Evolutionary conservation across 2,888 invertebrate genomes (phyloP).

Genomic region (Leptinotarsa rubiginosa): DNA sequence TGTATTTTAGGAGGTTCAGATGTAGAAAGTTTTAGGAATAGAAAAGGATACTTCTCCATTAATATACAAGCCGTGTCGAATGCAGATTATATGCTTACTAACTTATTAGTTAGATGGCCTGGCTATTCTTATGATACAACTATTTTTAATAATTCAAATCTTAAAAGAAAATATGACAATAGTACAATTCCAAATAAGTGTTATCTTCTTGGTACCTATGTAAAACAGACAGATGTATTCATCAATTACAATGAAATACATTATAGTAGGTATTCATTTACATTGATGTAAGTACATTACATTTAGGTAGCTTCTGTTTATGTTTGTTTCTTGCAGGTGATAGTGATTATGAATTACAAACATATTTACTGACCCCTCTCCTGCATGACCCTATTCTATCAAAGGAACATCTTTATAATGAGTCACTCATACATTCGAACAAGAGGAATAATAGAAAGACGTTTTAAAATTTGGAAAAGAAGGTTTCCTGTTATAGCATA

Average conservation of each 20-base stretch:
- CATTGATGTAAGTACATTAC: neutral
- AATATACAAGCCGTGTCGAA: slow-evolving; percentile 25
- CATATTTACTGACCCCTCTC: slow-evolving; percentile 29
- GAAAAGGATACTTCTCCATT: slow-evolving; percentile 31
- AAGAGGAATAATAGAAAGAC: slow-evolving; percentile 23
- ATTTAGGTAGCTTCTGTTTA: neutral
- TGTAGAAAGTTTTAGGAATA: slow-evolving; percentile 26
- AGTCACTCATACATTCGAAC: slow-evolving; percentile 23
- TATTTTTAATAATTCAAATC: slow-evolving; percentile 29
- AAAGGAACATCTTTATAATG: slow-evolving; percentile 29
- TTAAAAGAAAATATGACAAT: slow-evolving; percentile 24
- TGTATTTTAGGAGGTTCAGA: slow-evolving; percentile 22
- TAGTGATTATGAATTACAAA: slow-evolving; percentile 18
- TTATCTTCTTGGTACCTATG: slow-evolving; percentile 23
- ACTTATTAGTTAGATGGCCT: slow-evolving; percentile 28
- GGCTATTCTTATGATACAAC: slow-evolving; percentile 31
- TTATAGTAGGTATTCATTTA: slow-evolving; percentile 7
- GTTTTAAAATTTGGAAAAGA: slow-evolving; percentile 28
- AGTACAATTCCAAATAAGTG: slow-evolving; percentile 17
- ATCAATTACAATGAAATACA: neutral
- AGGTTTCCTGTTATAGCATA: slow-evolving; percentile 27
- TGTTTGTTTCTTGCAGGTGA: slow-evolving; percentile 19
- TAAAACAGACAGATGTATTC: neutral
- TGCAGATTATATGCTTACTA: slow-evolving; percentile 22
- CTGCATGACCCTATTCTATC: slow-evolving; percentile 10